Evolutionary conservation across 2,888 invertebrate species (phyloP).

Genomic region (Anthoptus insignis): DNA sequence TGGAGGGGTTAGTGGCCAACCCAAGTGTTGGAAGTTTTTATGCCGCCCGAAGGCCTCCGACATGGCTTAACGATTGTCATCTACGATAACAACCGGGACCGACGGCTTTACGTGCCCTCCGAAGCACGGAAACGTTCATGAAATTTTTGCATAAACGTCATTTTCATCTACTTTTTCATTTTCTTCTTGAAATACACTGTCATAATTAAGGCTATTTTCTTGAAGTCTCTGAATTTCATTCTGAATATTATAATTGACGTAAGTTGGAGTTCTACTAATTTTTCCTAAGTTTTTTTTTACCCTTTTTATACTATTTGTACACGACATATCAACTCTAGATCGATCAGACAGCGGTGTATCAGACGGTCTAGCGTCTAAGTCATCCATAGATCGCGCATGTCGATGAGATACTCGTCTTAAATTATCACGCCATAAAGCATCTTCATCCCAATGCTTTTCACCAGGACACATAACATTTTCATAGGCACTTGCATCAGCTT

Average conservation of each 20-base stretch:
- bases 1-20: too few relatives aligned
- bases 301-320: conserved; percentile 78
- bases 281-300: conserved; percentile 75
- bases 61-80: too few relatives aligned
- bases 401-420: conserved; percentile 92
- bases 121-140: too few relatives aligned
- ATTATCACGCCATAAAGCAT: conserved; percentile 93
- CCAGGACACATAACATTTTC: conserved; percentile 85
- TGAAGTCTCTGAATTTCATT: conserved; percentile 75
- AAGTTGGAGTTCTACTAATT: conserved; percentile 91
- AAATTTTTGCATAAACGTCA: conserved; percentile 85
- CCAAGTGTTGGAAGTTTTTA: too few relatives aligned
- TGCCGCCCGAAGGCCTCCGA: too few relatives aligned
- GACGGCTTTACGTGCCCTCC: too few relatives aligned
- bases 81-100: too few relatives aligned
- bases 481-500: conserved; percentile 76
- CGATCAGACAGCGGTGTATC: conserved; percentile 59
- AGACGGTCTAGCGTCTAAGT: conserved; percentile 87
- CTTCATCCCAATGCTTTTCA: conserved; percentile 94
- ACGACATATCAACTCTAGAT: conserved; percentile 64
- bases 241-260: conserved; percentile 91
- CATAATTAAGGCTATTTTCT: conserved; percentile 52
- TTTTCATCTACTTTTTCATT: conserved; percentile 68
- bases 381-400: conserved; percentile 94
- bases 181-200: conserved; percentile 57